Conservation (phyloP, 2,797 vertebrate genomes). For the Poliocrania exsul region DNA sequence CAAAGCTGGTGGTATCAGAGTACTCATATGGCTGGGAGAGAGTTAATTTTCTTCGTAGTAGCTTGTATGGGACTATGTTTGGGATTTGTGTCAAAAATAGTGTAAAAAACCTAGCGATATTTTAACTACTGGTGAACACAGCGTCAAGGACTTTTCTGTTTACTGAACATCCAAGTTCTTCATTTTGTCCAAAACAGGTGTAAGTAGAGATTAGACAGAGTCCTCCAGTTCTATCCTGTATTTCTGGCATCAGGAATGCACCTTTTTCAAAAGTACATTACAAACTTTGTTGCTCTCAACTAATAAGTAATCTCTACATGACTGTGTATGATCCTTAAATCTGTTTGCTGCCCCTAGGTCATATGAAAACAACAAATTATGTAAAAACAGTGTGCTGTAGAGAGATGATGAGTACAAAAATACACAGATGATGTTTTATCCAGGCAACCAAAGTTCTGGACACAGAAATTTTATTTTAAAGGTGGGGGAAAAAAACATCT, state of each 20-base stretch:
- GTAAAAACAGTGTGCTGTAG: background rate
- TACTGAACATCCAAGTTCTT: background rate
- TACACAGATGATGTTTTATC: background rate
- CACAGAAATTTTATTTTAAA: background rate
- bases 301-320: background rate
- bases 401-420: background rate
- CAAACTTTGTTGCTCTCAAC: background rate
- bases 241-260: background rate
- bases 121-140: background rate
- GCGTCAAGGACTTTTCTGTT: background rate
- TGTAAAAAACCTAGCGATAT: background rate
- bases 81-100: background rate
- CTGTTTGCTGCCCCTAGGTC: background rate
- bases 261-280: background rate
- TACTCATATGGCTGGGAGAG: background rate
- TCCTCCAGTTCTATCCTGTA: background rate
- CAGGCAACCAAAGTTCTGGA: background rate
- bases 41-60: background rate
- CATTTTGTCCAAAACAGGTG: background rate
- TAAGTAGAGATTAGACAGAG: background rate
- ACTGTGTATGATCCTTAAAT: background rate
- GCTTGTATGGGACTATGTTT: background rate
- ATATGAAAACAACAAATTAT: background rate
- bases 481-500: background rate
- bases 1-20: background rate